Conservation (phyloP, 2,113 vertebrate genomes). For the Gadus macrocephalus region DNA sequence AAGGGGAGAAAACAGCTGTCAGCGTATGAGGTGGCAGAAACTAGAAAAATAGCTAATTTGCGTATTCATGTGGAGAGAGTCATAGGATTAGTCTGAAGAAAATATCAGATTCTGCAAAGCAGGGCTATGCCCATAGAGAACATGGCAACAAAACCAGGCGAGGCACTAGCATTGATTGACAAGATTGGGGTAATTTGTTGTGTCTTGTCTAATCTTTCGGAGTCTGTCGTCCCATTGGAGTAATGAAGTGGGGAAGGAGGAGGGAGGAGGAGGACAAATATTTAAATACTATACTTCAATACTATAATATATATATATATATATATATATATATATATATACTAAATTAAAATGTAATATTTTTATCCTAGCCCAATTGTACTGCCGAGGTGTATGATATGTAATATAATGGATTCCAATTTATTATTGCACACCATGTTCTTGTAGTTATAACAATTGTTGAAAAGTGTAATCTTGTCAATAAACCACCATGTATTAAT, state of each 20-base stretch:
- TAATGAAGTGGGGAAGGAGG: neutral
- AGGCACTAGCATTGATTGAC: neutral
- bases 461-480: too few species aligned
- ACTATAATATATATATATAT: too few species aligned
- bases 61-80: neutral
- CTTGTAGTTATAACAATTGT: too few species aligned
- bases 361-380: too few species aligned
- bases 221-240: neutral
- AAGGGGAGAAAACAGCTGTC: neutral
- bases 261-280: too few species aligned
- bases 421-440: too few species aligned
- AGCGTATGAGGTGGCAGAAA: neutral
- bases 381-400: too few species aligned
- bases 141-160: neutral
- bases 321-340: too few species aligned
- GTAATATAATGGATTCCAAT: too few species aligned
- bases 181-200: neutral
- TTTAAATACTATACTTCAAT: too few species aligned
- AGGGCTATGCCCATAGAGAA: neutral
- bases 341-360: too few species aligned
- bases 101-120: neutral
- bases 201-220: neutral
- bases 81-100: neutral
- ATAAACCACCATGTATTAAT: too few species aligned
- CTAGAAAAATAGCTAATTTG: neutral